Percentiles rank a stretch among this genome's conserved stretches.
Evolutionary conservation across 2,797 vertebrate species (phyloP).

Genomic region (Ibycter americanus): DNA sequence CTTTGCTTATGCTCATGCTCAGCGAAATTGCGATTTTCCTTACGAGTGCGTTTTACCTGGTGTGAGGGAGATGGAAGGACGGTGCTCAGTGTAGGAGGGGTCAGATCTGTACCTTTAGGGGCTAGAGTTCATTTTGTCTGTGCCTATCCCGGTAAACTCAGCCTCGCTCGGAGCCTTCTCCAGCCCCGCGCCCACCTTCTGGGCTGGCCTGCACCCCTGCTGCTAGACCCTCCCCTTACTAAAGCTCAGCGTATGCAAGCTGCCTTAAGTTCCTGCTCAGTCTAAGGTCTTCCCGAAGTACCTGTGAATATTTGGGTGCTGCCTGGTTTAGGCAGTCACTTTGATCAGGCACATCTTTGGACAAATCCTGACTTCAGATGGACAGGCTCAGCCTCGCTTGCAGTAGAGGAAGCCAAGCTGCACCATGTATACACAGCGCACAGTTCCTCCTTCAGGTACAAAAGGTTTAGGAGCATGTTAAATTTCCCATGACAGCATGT

Average conservation of each 20-base stretch:
- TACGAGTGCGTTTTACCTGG: not conserved
- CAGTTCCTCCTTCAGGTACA: not conserved
- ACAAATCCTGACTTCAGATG: not conserved
- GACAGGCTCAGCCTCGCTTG: not conserved
- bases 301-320: not conserved
- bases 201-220: not conserved
- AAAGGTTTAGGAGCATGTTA: not conserved
- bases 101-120: not conserved
- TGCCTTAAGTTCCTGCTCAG: not conserved
- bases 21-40: not conserved
- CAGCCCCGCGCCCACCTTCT: not conserved
- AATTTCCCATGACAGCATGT: too few relatives aligned
- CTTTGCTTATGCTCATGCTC: not conserved
- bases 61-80: not conserved
- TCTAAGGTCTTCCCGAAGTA: not conserved
- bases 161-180: not conserved
- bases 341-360: not conserved
- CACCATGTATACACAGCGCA: rapidly evolving
- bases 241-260: not conserved
- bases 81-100: not conserved
- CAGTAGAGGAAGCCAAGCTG: not conserved
- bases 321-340: not conserved
- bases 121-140: not conserved
- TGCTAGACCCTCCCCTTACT: not conserved
- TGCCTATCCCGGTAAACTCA: not conserved